Conservation (phyloP, 2,888 invertebrate genomes). For the Drosophila phalerata region DNA sequence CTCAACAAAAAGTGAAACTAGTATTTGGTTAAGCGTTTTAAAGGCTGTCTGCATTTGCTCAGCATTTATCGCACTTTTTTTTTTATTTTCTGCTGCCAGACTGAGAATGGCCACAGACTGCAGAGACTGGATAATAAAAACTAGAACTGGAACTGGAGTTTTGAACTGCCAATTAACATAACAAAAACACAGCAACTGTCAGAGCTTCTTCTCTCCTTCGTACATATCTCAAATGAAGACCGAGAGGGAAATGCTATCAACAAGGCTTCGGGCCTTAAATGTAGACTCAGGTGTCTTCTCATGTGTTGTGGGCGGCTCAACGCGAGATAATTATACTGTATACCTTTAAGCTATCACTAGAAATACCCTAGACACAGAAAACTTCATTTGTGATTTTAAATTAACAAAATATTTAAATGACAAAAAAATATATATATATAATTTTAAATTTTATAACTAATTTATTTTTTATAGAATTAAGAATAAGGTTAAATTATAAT, state of each 20-base stretch:
- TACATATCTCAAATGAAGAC: not conserved
- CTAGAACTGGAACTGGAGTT: conserved; percentile 23
- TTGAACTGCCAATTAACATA: conserved; percentile 73
- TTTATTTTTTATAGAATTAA: not conserved
- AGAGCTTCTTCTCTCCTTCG: conserved; percentile 11
- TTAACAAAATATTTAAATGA: too few species aligned
- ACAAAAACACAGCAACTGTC: conserved; percentile 63
- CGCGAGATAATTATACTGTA: conserved; percentile 55
- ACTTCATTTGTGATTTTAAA: too few species aligned
- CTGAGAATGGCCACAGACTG: conserved; percentile 6
- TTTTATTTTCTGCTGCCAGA: conserved; percentile 1
- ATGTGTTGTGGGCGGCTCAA: conserved; percentile 60
- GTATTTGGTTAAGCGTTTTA: conserved; percentile 80
- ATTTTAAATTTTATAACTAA: too few species aligned
- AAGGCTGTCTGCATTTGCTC: conserved; percentile 59
- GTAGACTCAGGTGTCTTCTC: conserved; percentile 78
- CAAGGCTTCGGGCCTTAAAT: conserved; percentile 59
- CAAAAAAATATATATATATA: too few species aligned
- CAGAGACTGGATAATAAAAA: conserved; percentile 21
- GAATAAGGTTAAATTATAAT: too few species aligned
- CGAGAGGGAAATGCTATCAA: conserved; percentile 36
- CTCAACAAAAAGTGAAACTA: conserved; percentile 72
- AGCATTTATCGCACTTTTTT: conserved; percentile 20
- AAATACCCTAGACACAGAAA: conserved; percentile 23
- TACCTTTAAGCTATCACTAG: conserved; percentile 25